Percentiles rank a stretch among this genome's conserved stretches.
Evolutionary conservation across 1,140 invertebrate genomes (phyloP).

Genomic region (Cataglyphis hispanica): DNA sequence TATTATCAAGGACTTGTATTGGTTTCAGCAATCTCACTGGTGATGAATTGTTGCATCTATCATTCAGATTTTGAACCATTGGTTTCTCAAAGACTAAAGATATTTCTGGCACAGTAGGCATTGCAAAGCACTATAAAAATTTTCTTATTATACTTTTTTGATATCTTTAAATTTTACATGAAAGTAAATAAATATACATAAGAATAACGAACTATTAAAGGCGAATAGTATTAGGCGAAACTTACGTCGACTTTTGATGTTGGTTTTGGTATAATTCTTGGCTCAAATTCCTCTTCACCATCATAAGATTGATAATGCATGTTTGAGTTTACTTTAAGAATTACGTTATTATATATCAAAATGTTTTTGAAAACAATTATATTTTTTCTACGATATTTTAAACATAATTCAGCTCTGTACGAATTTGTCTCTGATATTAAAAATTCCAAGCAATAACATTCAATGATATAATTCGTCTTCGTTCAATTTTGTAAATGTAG

Average conservation of each 20-base stretch:
- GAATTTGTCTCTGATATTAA: background rate
- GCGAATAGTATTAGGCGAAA: too few relatives aligned
- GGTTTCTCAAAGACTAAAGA: slow-evolving; percentile 79
- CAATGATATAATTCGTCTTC: background rate
- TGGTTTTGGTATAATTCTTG: slow-evolving; percentile 75
- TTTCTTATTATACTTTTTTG: background rate
- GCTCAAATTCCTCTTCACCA: slow-evolving; percentile 76
- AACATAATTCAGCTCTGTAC: background rate
- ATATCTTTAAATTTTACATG: background rate
- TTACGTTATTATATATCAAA: background rate
- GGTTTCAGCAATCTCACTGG: background rate
- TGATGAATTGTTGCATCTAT: background rate
- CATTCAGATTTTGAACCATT: background rate
- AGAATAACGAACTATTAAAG: background rate
- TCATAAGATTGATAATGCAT: slow-evolving; percentile 47
- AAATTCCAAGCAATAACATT: too few relatives aligned
- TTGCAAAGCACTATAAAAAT: slow-evolving; percentile 69
- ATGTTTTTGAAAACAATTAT: background rate
- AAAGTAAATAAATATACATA: too few relatives aligned
- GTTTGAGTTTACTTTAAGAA: background rate
- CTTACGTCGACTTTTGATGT: slow-evolving; percentile 73
- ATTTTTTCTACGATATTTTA: background rate
- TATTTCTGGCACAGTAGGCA: slow-evolving; percentile 78
- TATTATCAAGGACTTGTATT: background rate
- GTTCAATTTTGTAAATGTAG: background rate